Evolutionary conservation across 2,888 invertebrate species (phyloP).

Genomic region (Hypselothyrea guttata): DNA sequence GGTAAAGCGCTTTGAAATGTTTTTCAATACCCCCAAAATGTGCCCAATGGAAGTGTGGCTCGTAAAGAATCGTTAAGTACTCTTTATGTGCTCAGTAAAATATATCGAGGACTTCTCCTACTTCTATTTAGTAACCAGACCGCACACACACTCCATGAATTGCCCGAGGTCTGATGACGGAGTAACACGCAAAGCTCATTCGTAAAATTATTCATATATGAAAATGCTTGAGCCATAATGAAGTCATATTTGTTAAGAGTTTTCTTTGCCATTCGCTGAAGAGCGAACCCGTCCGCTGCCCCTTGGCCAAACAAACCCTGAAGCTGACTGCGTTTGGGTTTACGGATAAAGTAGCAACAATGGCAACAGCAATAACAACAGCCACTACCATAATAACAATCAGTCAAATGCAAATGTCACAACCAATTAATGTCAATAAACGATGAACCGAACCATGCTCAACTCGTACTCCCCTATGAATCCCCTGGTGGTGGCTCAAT

Average conservation of each 20-base stretch:
- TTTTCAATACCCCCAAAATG: too few species aligned
- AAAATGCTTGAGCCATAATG: constrained; percentile 47
- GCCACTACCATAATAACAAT: constrained; percentile 58
- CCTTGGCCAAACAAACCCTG: constrained; percentile 34
- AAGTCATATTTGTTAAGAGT: constrained; percentile 72
- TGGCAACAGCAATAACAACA: constrained; percentile 60
- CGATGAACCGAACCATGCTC: constrained; percentile 53
- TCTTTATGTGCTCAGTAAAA: constrained; percentile 3
- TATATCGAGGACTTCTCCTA: constrained; percentile 21
- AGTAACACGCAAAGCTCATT: constrained; percentile 68
- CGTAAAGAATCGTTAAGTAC: constrained; percentile 22
- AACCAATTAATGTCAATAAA: constrained; percentile 80
- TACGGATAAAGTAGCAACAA: constrained; percentile 67
- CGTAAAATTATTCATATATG: constrained; percentile 62
- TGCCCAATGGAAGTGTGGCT: constrained; percentile 6
- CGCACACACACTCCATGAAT: constrained; percentile 42
- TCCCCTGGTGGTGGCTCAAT: constrained; percentile 27
- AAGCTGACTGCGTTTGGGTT: neutral
- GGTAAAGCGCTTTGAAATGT: constrained; percentile 60
- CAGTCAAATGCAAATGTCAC: constrained; percentile 80
- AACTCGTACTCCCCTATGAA: constrained; percentile 14
- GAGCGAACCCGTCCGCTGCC: constrained; percentile 1
- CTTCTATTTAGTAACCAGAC: constrained; percentile 28
- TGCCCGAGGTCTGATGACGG: constrained; percentile 56
- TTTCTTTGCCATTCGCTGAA: constrained; percentile 16